Base-by-base conservation (phyloP, 2,113 vertebrate species). In the Gnathonemus echidnorhynchus region DNA sequence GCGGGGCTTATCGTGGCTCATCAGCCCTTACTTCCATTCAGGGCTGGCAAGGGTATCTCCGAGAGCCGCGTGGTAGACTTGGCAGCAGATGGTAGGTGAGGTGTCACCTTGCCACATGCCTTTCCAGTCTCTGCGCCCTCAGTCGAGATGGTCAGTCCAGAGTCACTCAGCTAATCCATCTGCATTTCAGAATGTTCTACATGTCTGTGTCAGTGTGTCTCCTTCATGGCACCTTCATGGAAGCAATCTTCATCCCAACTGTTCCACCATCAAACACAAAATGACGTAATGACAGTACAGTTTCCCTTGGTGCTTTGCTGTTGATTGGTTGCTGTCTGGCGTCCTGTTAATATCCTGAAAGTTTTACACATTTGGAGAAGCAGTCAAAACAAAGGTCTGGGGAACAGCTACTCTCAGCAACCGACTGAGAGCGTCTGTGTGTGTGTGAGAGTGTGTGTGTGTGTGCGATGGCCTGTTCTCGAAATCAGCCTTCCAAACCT, bases 71-170 rank as follows among this genome's bases (percentile, higher is more conserved):
- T 17, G 49, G 88, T 24, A 52, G 45, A 48, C 66, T 42, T 91
- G 90, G 90, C 90, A 89, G 42, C 50, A 5, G 27, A 13, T 42
- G 21, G 19, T 11, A 7, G 35, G 21, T 10, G n/a, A 52, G n/a
- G 74, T 62, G 90, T 91, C 90, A 90, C 90, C 90, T 91, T 90
- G 89, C 90, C 88, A 85, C 90, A 89, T 53, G 74, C 86, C 83
- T 86, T 50, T 88, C 58, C 62, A 53, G 49, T 58, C 42, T 27
- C 88, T 46, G 13, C 8, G 39, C 84, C 62, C 88, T 87, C 62
- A 13, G 83, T n/a, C 1, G 45, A 48, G 70, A 74, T 39, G 8
- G 56, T 46, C 58, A 17, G 31, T 49, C 56, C 45, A 48, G 58
- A 50, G 80, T 53, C 62, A 7, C 27, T 74, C 74, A 84, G 39